Percentiles rank a stretch among this genome's conserved stretches.
These are phyloP conservation scores for Sebastes matsubarae DNA, from an alignment of 2,797 vertebrate genomes.

Conservation along the genomic window DNA sequence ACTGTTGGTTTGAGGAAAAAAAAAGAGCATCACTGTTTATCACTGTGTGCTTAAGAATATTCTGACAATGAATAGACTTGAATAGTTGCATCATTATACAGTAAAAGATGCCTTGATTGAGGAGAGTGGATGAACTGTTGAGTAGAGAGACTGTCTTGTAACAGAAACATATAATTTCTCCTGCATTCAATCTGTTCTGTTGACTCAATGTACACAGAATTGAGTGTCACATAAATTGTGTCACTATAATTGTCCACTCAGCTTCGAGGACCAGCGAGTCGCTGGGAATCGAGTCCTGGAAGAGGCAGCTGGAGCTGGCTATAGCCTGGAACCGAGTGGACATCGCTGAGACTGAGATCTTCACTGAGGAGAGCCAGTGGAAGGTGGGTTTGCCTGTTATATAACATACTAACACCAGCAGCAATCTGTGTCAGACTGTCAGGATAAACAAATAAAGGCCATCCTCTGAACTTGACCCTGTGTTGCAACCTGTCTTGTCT, in stretches of 20 bases:
- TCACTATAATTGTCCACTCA: constrained; percentile 55
- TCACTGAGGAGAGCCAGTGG: constrained; percentile 92
- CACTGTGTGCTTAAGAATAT: no score
- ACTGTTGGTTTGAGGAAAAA: neutral
- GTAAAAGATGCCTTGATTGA: neutral
- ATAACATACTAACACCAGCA: neutral
- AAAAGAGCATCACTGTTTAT: no score
- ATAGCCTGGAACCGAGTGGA: constrained; percentile 97
- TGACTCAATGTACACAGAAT: neutral
- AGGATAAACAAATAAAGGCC: neutral
- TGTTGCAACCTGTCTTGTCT: neutral
- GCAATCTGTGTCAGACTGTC: neutral
- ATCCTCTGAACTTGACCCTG: neutral
- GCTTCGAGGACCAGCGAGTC: constrained; percentile 86
- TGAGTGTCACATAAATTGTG: neutral
- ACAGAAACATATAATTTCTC: neutral
- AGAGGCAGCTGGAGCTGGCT: constrained; percentile 92
- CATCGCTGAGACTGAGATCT: constrained; percentile 94
- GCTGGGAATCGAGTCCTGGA: constrained; percentile 83
- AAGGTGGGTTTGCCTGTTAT: constrained; percentile 79
- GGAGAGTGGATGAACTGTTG: neutral
- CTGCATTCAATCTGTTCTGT: neutral
- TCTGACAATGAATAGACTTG: neutral
- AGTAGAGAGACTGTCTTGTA: neutral
- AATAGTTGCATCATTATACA: neutral